Conservation (phyloP, 2,888 invertebrate species). For the Eupithecia dodoneata region DNA sequence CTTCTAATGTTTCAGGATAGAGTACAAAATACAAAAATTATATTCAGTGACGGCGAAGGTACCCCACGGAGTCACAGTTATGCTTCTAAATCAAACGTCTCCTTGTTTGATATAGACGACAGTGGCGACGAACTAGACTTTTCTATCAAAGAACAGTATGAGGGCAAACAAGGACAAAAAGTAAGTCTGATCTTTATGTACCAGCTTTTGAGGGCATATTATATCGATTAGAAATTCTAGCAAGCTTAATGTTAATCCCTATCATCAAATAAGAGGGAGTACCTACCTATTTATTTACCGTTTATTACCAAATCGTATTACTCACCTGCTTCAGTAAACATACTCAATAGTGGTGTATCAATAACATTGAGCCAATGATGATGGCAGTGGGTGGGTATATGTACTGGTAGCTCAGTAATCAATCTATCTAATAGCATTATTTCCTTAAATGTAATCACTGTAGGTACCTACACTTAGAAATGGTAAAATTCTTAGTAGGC, state of each 20-base stretch:
- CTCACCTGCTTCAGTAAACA: neutral
- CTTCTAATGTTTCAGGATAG: conserved; percentile 71
- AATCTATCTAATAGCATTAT: neutral
- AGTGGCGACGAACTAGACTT: conserved; percentile 84
- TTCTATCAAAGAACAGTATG: conserved; percentile 86
- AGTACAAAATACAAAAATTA: conserved; percentile 84
- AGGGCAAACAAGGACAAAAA: conserved; percentile 86
- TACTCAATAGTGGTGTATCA: neutral
- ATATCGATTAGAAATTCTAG: neutral
- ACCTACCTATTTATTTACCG: neutral
- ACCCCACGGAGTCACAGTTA: conserved; percentile 32
- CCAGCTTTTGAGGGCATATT: neutral
- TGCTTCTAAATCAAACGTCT: conserved; percentile 43
- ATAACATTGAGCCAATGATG: neutral
- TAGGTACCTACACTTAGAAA: neutral
- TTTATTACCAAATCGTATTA: neutral
- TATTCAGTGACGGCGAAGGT: conserved; percentile 83
- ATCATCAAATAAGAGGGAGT: neutral
- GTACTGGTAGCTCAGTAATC: neutral
- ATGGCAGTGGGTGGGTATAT: neutral
- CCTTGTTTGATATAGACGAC: conserved; percentile 80
- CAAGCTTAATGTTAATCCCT: neutral
- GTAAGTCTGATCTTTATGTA: conserved; percentile 51
- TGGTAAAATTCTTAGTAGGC: neutral
- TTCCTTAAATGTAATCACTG: neutral